Percentiles rank a stretch among this genome's conserved stretches.
Conservation (phyloP, 2,113 vertebrate species). For the Gadus chalcogrammus region DNA sequence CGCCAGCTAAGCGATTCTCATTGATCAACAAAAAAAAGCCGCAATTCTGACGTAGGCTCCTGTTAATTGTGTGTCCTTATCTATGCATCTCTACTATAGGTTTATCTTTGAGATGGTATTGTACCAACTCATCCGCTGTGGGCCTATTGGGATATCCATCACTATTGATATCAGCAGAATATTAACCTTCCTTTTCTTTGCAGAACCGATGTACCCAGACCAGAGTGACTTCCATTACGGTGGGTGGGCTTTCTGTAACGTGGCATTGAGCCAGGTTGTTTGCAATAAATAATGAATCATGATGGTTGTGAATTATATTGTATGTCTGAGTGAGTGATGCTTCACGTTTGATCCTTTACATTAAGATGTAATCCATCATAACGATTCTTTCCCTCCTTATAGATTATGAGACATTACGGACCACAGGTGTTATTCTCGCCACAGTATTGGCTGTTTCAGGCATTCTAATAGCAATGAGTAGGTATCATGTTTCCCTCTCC, state of each 20-base stretch:
- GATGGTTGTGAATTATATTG: not conserved
- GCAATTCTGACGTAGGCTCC: not conserved
- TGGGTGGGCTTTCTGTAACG: conserved; percentile 36
- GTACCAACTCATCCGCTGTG: too few relatives aligned
- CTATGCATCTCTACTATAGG: not conserved
- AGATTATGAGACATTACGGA: conserved; percentile 86
- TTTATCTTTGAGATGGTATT: too few relatives aligned
- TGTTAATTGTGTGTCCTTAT: not conserved
- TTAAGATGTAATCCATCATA: not conserved
- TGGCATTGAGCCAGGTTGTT: not conserved
- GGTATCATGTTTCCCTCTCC: conserved; percentile 45
- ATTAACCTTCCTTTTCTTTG: conserved; percentile 11
- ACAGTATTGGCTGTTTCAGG: conserved; percentile 82
- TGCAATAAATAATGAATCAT: not conserved
- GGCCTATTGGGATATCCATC: too few relatives aligned
- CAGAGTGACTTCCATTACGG: conserved; percentile 75
- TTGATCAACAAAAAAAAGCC: not conserved
- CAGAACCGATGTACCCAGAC: conserved; percentile 60
- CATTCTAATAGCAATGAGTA: conserved; percentile 86
- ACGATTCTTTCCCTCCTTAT: conserved; percentile 27
- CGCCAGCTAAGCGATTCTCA: not conserved
- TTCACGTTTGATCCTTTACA: not conserved
- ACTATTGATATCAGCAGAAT: too few relatives aligned
- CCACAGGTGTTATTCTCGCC: conserved; percentile 82
- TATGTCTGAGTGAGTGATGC: not conserved